phyloP scores from a whole-genome alignment of 2,797 vertebrate species.

The Halcyon leucocephala region DNA sequence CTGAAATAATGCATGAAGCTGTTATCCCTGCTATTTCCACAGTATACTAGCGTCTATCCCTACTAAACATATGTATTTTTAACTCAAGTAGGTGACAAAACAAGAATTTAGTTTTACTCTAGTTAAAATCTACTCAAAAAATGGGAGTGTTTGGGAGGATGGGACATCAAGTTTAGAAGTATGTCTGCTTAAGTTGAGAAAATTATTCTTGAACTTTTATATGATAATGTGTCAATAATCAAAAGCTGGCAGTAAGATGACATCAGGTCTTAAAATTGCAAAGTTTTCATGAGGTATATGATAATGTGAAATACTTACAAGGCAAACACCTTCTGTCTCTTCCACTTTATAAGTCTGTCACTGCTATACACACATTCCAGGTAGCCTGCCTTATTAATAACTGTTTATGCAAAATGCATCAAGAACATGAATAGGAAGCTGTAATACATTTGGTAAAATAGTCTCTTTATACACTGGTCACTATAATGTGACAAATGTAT shows the following conservation, averaged over 20 bases:
- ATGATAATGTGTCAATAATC: background rate
- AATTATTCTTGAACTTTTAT: background rate
- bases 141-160: background rate
- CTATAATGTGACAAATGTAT: background rate
- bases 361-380: background rate
- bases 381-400: background rate
- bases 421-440: background rate
- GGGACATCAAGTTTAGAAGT: background rate
- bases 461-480: background rate
- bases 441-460: background rate
- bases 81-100: background rate
- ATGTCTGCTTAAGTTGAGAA: background rate
- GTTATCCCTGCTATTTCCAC: background rate
- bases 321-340: background rate
- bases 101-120: background rate
- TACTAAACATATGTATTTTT: background rate
- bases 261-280: background rate
- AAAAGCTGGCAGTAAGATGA: background rate
- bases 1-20: background rate
- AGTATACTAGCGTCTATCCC: background rate
- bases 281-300: background rate
- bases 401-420: background rate
- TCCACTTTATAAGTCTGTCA: background rate
- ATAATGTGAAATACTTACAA: background rate
- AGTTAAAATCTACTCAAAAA: background rate